Conservation (phyloP, 2,797 vertebrate genomes). For the Acestrorhynchus altus region DNA sequence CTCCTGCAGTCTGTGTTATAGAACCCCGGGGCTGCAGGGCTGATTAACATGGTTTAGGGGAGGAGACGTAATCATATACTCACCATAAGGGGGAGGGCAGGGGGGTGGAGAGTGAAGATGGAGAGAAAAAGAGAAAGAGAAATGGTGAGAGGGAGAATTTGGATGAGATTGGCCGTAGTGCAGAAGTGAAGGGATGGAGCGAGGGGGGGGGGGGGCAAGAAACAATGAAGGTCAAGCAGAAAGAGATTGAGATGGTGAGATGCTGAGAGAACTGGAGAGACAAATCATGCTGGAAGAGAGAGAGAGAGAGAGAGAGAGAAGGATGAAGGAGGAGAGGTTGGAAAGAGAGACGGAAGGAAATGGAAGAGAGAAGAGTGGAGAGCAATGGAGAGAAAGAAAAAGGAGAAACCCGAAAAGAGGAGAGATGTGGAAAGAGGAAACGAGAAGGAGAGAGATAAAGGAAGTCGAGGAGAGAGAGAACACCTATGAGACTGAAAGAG, state of each 20-base stretch:
- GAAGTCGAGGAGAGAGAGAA: neutral
- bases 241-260: too few species aligned
- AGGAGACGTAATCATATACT: conserved; percentile 30
- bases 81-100: neutral
- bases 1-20: conserved; percentile 21
- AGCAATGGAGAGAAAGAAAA: too few species aligned
- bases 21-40: conserved; percentile 38
- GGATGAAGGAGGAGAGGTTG: neutral
- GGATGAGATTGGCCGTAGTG: neutral
- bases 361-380: too few species aligned
- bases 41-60: conserved; percentile 48
- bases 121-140: neutral
- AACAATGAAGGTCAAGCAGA: neutral
- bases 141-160: neutral
- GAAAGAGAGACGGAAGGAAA: too few species aligned
- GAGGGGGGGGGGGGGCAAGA: neutral
- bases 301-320: neutral
- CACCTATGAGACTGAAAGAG: neutral
- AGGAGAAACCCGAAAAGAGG: too few species aligned
- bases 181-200: too few species aligned
- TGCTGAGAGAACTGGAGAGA: neutral
- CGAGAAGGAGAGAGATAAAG: too few species aligned
- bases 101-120: neutral
- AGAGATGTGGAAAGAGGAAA: too few species aligned
- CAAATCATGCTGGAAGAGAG: neutral